phyloP scores from a whole-genome alignment of 2,113 vertebrate species.

The Rhinolophus ferrumequinum region DNA sequence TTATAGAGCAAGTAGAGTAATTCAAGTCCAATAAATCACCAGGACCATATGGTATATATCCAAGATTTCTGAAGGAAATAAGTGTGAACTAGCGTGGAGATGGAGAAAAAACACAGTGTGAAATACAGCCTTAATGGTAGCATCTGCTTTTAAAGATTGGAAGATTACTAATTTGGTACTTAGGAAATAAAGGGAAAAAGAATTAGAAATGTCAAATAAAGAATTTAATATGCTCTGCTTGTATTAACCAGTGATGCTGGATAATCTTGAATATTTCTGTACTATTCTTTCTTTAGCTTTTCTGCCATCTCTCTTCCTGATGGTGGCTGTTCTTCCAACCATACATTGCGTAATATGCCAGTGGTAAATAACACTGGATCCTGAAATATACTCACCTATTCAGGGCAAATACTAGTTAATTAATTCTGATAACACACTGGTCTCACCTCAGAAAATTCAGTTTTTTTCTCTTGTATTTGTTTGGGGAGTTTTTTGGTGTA shows the following conservation, averaged over 20 bases:
- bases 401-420: neutral
- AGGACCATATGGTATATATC: conserved; percentile 83
- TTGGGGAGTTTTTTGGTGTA: neutral
- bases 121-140: conserved; percentile 76
- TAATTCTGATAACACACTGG: neutral
- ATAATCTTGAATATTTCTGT: neutral
- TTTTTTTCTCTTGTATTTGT: neutral
- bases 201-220: neutral
- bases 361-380: neutral
- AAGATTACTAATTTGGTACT: conserved; percentile 62
- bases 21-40: conserved; percentile 81
- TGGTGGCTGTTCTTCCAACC: neutral
- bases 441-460: neutral
- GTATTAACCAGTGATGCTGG: neutral
- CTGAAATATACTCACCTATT: neutral
- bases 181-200: conserved; percentile 33
- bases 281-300: neutral
- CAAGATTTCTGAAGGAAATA: conserved; percentile 81
- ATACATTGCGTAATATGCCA: neutral
- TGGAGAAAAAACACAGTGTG: conserved; percentile 60
- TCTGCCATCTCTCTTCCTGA: neutral
- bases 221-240: neutral
- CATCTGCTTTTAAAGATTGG: conserved; percentile 72
- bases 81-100: conserved; percentile 80
- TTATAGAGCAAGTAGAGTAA: conserved; percentile 70